These are phyloP conservation scores for Microvelia longipes DNA, from an alignment of 1,140 invertebrate species.

Conservation along the genomic window DNA sequence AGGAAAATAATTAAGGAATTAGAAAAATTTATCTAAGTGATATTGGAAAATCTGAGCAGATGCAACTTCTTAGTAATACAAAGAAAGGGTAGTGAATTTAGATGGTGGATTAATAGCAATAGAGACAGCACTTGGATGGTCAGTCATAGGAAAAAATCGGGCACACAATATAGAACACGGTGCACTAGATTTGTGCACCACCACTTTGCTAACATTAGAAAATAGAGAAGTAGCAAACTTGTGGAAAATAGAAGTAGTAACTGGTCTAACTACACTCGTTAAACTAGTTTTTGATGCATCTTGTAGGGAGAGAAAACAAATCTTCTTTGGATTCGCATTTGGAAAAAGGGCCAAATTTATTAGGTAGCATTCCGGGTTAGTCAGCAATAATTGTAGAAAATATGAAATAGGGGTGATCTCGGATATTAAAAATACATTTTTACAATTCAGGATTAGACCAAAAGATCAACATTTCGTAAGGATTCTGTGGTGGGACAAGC, in stretches of 20 bases:
- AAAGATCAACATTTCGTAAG: background rate
- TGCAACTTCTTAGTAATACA: too few relatives aligned
- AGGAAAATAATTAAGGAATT: too few relatives aligned
- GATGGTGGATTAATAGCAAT: background rate
- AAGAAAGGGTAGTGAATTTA: too few relatives aligned
- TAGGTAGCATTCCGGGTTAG: background rate
- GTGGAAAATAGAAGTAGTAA: background rate
- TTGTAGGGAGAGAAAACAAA: background rate
- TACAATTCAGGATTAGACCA: background rate
- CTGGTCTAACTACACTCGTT: background rate
- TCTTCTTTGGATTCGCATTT: background rate
- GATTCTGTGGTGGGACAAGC: background rate
- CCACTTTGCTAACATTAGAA: background rate
- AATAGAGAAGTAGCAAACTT: background rate
- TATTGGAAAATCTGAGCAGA: too few relatives aligned
- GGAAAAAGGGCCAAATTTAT: background rate
- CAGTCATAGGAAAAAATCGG: background rate
- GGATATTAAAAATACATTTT: background rate
- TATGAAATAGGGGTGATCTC: conserved; percentile 16
- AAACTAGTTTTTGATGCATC: background rate
- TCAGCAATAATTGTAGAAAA: background rate
- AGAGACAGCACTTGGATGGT: background rate
- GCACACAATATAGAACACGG: background rate
- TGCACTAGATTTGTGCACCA: background rate
- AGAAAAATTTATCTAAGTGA: too few relatives aligned